These are phyloP conservation scores for Lutraria rhynchaena DNA, from an alignment of 1,140 invertebrate genomes.

Conservation along the genomic window DNA sequence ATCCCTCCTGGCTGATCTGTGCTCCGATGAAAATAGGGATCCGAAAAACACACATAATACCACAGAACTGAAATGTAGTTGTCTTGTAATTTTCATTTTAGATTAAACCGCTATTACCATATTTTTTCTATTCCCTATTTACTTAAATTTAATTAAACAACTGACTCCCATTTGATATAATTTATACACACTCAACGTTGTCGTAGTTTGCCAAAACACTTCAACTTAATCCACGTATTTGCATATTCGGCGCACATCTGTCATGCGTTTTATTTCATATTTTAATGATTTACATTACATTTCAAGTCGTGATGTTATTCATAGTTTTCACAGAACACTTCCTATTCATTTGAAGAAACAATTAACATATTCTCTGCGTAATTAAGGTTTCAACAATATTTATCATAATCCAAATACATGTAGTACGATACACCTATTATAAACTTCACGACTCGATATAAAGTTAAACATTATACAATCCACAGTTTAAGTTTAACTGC, in stretches of 20 bases:
- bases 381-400: neutral
- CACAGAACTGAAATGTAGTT: neutral
- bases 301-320: no score
- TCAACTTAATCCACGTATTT: no score
- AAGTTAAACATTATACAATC: no score
- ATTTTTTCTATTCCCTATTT: neutral
- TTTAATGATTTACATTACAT: no score
- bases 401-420: no score
- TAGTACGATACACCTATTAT: no score
- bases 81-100: neutral
- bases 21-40: slow-evolving; percentile 57
- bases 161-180: neutral
- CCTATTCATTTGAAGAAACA: neutral
- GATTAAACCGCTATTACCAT: neutral
- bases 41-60: neutral
- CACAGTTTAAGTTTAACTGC: no score
- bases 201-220: no score
- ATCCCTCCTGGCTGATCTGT: slow-evolving; percentile 83
- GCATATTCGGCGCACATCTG: no score
- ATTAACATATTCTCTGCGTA: neutral
- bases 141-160: neutral
- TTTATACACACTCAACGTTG: neutral
- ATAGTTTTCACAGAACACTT: no score
- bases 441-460: no score
- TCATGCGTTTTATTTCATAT: no score